Evolutionary conservation across 2,797 vertebrate species (phyloP).

Genomic region (Rhinichthys osculus): DNA sequence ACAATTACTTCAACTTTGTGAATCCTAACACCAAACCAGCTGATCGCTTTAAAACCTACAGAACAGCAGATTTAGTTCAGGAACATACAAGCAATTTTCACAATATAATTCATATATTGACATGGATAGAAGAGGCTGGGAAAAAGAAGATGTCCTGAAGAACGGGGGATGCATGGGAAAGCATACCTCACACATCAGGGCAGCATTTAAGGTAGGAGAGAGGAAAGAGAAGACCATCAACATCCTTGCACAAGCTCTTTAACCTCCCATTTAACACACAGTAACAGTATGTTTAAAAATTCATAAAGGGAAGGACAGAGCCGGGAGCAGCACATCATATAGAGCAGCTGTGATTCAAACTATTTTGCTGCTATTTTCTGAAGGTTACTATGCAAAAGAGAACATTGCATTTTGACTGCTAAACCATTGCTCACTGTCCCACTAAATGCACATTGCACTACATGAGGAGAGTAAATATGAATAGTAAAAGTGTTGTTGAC

Average conservation of each 20-base stretch:
- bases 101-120: not conserved
- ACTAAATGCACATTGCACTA: not conserved
- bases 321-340: not conserved
- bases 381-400: not conserved
- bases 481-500: not conserved
- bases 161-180: not conserved
- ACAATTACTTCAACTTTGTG: not conserved
- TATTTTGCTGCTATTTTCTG: not conserved
- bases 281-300: constrained; percentile 48
- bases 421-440: not conserved
- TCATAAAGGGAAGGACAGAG: constrained; percentile 12
- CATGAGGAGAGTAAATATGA: not conserved
- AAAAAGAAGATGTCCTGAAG: not conserved
- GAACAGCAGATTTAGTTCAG: not conserved
- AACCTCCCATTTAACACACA: constrained; percentile 47
- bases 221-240: constrained; percentile 36
- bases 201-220: constrained; percentile 37
- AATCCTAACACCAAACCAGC: not conserved
- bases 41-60: not conserved
- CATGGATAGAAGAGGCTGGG: not conserved
- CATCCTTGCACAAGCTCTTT: constrained; percentile 28
- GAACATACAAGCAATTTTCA: not conserved
- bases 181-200: constrained; percentile 52
- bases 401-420: not conserved
- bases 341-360: not conserved